These are phyloP conservation scores for Dastarcus helophoroides DNA, from an alignment of 2,888 invertebrate genomes.

Conservation along the genomic window DNA sequence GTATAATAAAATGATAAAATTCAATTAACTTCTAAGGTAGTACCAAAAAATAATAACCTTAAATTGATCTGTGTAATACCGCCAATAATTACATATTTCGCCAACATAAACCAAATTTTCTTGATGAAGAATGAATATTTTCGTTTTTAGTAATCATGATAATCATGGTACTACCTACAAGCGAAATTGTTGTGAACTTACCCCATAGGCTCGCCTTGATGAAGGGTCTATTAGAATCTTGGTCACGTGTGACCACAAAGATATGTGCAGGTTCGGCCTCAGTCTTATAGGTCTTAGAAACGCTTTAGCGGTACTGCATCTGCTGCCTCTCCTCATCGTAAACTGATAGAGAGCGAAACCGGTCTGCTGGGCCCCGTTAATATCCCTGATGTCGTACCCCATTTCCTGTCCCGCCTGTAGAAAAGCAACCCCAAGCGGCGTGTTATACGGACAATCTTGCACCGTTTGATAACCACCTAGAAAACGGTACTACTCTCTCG, in stretches of 20 bases:
- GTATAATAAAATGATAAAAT: too few relatives aligned
- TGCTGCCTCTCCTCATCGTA: constrained; percentile 74
- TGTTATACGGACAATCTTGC: constrained; percentile 67
- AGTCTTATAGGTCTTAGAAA: constrained; percentile 69
- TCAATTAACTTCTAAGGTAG: too few relatives aligned
- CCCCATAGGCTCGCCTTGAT: constrained; percentile 54
- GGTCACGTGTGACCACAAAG: constrained; percentile 70
- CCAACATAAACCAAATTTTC: too few relatives aligned
- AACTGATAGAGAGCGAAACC: constrained; percentile 80
- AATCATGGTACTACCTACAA: too few relatives aligned
- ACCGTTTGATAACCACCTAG: constrained; percentile 66
- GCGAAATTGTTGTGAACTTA: too few relatives aligned
- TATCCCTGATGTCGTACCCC: constrained; percentile 78
- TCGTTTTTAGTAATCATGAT: too few relatives aligned
- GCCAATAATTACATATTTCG: too few relatives aligned
- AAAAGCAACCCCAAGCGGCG: constrained; percentile 74
- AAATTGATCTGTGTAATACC: too few relatives aligned
- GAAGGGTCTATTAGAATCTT: constrained; percentile 55
- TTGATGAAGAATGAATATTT: too few relatives aligned
- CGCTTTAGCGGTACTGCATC: constrained; percentile 77
- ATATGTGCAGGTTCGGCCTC: constrained; percentile 70
- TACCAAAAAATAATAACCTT: too few relatives aligned
- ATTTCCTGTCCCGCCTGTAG: constrained; percentile 84
- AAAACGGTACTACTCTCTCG: too few relatives aligned
- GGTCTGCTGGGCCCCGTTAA: constrained; percentile 78